Percentiles rank a stretch among this genome's conserved stretches.
Evolutionary conservation across 2,888 invertebrate genomes (phyloP).

Genomic region (Agonum fuliginosum): DNA sequence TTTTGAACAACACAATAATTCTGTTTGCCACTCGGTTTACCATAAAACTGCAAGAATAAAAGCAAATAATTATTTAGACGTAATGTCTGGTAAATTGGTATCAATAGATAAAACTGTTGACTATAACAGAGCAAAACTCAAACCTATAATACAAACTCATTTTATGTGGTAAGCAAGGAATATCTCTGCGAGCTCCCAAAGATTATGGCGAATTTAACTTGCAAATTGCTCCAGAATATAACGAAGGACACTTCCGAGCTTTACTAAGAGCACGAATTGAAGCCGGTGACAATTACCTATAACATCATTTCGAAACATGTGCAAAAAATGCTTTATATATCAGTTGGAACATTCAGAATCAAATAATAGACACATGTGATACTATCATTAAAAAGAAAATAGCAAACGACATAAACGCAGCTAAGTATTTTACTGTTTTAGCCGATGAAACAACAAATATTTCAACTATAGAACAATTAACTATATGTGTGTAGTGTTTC

Average conservation of each 20-base stretch:
- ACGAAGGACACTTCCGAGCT: slow-evolving; percentile 13
- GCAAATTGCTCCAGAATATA: not conserved
- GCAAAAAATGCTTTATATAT: too few relatives aligned
- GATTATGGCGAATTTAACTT: slow-evolving; percentile 27
- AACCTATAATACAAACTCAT: slow-evolving; percentile 20
- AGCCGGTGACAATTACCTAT: not conserved
- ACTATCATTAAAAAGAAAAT: not conserved
- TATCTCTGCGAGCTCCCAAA: slow-evolving; percentile 5
- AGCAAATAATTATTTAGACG: too few relatives aligned
- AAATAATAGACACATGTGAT: not conserved
- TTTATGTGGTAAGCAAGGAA: slow-evolving; percentile 6
- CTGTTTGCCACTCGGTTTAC: too few relatives aligned
- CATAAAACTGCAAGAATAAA: too few relatives aligned
- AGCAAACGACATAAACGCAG: not conserved
- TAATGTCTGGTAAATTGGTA: too few relatives aligned
- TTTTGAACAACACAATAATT: too few relatives aligned
- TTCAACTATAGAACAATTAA: not conserved
- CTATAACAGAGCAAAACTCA: not conserved
- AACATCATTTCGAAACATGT: too few relatives aligned
- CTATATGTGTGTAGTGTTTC: not conserved
- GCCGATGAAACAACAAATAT: slow-evolving; percentile 6
- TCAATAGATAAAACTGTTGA: too few relatives aligned
- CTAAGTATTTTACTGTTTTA: not conserved
- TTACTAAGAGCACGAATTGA: not conserved
- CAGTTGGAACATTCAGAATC: not conserved